Evolutionary conservation across 2,888 invertebrate genomes (phyloP).

Genomic region (Steromphala cineraria): DNA sequence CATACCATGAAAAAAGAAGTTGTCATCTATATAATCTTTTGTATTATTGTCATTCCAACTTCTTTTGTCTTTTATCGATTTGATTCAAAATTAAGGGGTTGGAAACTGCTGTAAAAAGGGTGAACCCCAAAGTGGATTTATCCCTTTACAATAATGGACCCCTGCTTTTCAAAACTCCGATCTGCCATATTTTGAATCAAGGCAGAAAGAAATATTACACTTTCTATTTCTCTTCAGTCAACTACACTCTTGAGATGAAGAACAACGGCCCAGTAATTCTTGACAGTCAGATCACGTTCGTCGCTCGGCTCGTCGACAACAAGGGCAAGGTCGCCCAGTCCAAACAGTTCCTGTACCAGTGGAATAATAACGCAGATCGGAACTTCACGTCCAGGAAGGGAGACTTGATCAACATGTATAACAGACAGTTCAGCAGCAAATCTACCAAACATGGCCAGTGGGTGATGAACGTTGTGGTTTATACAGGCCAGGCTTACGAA

Average conservation of each 20-base stretch:
- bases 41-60: no score
- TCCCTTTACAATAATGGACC: no score
- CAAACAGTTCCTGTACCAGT: slow-evolving; percentile 36
- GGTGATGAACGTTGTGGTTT: slow-evolving; percentile 36
- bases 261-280: slow-evolving; percentile 39
- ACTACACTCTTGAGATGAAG: slow-evolving; percentile 30
- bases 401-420: slow-evolving; percentile 16
- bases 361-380: slow-evolving; percentile 38
- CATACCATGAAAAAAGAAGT: no score
- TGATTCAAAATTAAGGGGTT: no score
- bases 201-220: no score
- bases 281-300: slow-evolving; percentile 39
- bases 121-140: no score
- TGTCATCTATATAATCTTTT: no score
- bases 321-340: background rate
- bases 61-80: no score
- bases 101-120: no score
- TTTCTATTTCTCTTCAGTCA: slow-evolving; percentile 23
- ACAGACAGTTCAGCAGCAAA: background rate
- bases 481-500: background rate
- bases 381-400: background rate
- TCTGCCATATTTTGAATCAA: no score
- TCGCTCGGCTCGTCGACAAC: slow-evolving; percentile 30
- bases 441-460: slow-evolving; percentile 23
- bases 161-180: no score